These are phyloP conservation scores for Neotragus pygmaeus DNA, from an alignment of 2,113 vertebrate genomes.

Conservation along the genomic window DNA sequence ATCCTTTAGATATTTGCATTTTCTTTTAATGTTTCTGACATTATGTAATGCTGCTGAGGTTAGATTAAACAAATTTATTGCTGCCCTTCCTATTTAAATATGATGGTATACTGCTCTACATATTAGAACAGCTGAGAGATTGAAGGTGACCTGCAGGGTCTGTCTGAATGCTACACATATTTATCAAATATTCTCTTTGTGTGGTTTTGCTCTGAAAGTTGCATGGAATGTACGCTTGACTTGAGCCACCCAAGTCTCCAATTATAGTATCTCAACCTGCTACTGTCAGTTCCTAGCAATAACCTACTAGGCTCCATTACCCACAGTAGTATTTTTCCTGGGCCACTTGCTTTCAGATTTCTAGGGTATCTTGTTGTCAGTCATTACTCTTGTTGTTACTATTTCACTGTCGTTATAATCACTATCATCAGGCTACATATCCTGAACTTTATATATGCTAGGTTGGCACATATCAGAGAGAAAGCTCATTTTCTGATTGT, in stretches of 20 bases:
- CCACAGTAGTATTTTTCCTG: background rate
- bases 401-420: background rate
- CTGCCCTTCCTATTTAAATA: background rate
- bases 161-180: background rate
- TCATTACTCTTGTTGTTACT: background rate
- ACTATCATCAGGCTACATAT: background rate
- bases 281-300: background rate
- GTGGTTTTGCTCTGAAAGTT: background rate
- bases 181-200: background rate
- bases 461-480: background rate
- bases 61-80: background rate
- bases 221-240: background rate
- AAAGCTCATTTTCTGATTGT: background rate
- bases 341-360: background rate
- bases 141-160: background rate
- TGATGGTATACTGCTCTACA: background rate
- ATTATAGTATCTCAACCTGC: background rate
- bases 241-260: background rate
- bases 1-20: background rate
- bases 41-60: background rate
- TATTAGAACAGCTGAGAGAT: background rate
- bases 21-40: constrained; percentile 20
- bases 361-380: background rate
- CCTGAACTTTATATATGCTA: background rate
- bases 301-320: background rate